Evolutionary conservation across 37 sponge, comb jelly and placozoan genomes (phyloP), one percentile per base, ranked within the genome.

Genomic region (Dysidea cf. avara): DNA sequence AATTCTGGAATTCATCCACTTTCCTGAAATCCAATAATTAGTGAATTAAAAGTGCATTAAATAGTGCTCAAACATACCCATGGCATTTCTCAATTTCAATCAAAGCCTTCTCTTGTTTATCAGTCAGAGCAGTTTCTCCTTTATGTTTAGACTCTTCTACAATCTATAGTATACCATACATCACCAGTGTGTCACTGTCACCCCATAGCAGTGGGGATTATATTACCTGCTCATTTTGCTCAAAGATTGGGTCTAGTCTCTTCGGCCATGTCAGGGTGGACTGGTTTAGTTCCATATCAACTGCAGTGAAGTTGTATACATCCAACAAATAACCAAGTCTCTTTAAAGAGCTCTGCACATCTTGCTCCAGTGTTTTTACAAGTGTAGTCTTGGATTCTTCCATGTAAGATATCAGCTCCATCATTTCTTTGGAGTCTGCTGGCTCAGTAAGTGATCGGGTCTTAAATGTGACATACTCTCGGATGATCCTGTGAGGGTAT

Each of bases 51-150:
- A 11, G 7, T 13, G 59, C 12, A 56, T 30, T 29, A 56, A 13
- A 30, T 6, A 6, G 12, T 9, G 11, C 7, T 29, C 28, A 13
- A 30, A 11, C 59, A 13, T 13, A 56, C 28, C 59, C 28, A 56
- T 81, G 82, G 18, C 81, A 80, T 74, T 96, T 90, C 78, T 95
- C 96, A 52, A 95, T 95, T 73, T 95, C 96, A 35, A 95, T 83
- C 47, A 69, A 54, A 13, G 84, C 88, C 70, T 90, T 90, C 79
- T 95, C 88, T 66, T 90, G 84, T 43, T 80, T 86, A 73, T 95
- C 91, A 17, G 68, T 75, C 37, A 95, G 69, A 30, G 72, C 80
- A n/a, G 53, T 52, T 70, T 95, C 96, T 6, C 88, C 92, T 29
- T 71, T 51, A 32, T 73, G 48, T 77, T 87, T 79, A 12, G 91